phyloP scores from a whole-genome alignment of 2,113 vertebrate species.

The Phylloscopus trochiloides region DNA sequence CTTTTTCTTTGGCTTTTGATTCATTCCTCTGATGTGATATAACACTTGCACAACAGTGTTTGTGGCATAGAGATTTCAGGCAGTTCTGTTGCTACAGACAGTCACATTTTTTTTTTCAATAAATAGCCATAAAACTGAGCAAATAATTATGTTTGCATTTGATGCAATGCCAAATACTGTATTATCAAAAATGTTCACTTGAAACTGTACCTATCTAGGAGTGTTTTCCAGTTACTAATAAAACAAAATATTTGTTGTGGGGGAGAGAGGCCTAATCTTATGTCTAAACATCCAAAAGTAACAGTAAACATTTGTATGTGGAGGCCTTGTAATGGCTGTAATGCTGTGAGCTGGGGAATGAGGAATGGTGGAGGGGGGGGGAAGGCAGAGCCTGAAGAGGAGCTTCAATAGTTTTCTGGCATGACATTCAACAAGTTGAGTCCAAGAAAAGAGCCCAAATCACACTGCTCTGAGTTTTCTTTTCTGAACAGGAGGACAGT shows the following conservation, averaged over 20 bases:
- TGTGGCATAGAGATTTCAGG: background rate
- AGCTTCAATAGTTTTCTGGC: background rate
- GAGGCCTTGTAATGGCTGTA: background rate
- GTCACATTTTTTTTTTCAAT: background rate
- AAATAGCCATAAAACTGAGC: background rate
- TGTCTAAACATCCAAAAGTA: background rate
- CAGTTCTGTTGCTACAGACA: background rate
- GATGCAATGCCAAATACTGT: background rate
- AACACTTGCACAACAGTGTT: background rate
- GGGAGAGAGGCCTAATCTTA: background rate
- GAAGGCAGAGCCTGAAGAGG: background rate
- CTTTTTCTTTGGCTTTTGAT: background rate
- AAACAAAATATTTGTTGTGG: background rate
- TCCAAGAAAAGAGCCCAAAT: background rate
- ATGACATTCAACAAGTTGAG: background rate
- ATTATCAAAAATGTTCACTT: background rate
- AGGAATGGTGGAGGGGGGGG: background rate
- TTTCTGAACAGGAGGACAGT: background rate
- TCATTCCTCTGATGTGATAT: background rate
- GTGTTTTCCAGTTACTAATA: background rate
- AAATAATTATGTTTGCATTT: constrained; percentile 5
- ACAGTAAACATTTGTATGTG: background rate
- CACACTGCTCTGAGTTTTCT: background rate
- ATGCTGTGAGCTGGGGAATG: background rate
- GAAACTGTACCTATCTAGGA: background rate